Evolutionary conservation across 92 coral and sea anemone genomes (phyloP), one percentile per base, ranked within the genome.

Genomic region (Meandrina meandrites): DNA sequence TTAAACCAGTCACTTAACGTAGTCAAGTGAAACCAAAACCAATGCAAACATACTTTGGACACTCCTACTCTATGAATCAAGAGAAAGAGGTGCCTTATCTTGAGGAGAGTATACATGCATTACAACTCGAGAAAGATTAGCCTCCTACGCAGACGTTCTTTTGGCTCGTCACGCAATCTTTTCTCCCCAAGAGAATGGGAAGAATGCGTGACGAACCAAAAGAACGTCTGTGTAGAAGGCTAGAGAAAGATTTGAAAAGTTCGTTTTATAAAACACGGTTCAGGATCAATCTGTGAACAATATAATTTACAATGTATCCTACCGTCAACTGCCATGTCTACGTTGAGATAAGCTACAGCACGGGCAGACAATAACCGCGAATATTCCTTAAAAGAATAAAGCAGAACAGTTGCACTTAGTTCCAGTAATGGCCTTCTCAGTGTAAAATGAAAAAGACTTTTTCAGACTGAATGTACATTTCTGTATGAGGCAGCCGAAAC

Each of bases 271-370:
- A 2, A 54, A 54, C 1, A 54, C 12, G 53, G 53, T 48, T 4
- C 1, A 54, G 5, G 60, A 1, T 54, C 60, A 5, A 15, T 12
- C 53, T 48, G n/a, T n/a, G n/a, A 54, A 0, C 1, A 5, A 15
- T 54, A 54, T 18, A 54, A 16, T 54, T 17, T 54, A 18, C 1
- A 35, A 10, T 66, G 71, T 19, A 36, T 34, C 93, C 70, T 86
- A 94, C 97, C 97, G 82, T 94, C 97, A 6, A 92, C 91, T 28
- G 95, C 81, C 94, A 90, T 90, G 40, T 94, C 97, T 70, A 94
- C 95, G 66, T 94, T 94, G 75, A 94, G 87, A 73, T 94, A 94
- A 0, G 97, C 97, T 27, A 94, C 95, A 73, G 86, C 95, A 75
- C 95, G 93, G 32, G 87, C 89, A 36, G 87, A 85, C 75, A 94